Evolutionary conservation across 2,888 invertebrate species (phyloP), one percentile per base, ranked within the genome.

Genomic region (Cremastinae sp.): DNA sequence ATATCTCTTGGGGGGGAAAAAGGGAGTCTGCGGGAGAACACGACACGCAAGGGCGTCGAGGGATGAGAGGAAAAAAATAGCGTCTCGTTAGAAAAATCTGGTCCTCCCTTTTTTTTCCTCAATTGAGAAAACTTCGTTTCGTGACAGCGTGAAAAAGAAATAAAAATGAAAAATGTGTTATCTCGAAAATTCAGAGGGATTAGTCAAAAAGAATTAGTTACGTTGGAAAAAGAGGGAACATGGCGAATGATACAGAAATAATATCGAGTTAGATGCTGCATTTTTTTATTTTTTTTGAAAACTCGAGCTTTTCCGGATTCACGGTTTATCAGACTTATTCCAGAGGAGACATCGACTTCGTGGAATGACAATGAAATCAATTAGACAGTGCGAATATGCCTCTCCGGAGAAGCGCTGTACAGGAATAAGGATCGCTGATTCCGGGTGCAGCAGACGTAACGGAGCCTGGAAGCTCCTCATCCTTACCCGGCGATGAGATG

Each of bases 371-470:
- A 75, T 71, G 71, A 75, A 71, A 75, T 75, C 75, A 75, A 75
- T 75, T 75, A 61, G 75, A 75, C 65, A 75, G 47, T 75, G n/a
- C n/a, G 65, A 75, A 75, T 71, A 71, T 75, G 59, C 61, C 54
- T 59, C 51, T 61, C 47, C 34, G 8, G 41, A 49, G 41, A 20
- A 14, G 18, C 10, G 14, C 12, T 16, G 9, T 53, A n/a, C n/a
- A n/a, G n/a, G n/a, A n/a, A n/a, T n/a, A n/a, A n/a, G n/a, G n/a
- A n/a, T n/a, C n/a, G n/a, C n/a, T 12, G 20, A 22, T 62, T 36
- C 45, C 45, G 64, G 12, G 18, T 20, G 16, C 9, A 41, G 16
- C 18, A 16, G 9, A 51, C 43, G 41, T 12, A 59, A 59, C 58
- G 56, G 12, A 43, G 61, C 36, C n/a, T n/a, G n/a, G 45, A 54